Evolutionary conservation across 2,888 invertebrate genomes (phyloP).

Genomic region (Erannis defoliaria): DNA sequence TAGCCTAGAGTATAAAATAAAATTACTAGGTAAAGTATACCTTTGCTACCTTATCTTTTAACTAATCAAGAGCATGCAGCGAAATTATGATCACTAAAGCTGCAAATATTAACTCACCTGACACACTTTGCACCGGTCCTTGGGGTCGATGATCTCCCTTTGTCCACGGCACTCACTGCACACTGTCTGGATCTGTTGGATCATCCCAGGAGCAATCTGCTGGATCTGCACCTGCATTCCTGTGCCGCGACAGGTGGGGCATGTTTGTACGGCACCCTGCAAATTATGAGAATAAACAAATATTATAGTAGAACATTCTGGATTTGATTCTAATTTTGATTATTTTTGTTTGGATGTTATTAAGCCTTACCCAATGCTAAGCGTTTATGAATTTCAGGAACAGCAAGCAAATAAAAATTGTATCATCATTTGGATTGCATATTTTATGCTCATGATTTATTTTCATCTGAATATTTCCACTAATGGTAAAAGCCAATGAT

Average conservation of each 20-base stretch:
- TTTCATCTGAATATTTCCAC: too few relatives aligned
- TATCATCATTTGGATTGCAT: too few relatives aligned
- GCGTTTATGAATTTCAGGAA: too few relatives aligned
- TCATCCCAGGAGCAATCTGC: conserved; percentile 88
- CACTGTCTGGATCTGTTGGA: conserved; percentile 96
- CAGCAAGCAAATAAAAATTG: too few relatives aligned
- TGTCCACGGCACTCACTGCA: conserved; percentile 96
- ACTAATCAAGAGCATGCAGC: not conserved
- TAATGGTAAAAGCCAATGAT: too few relatives aligned
- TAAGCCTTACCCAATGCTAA: too few relatives aligned
- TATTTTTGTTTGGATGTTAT: too few relatives aligned
- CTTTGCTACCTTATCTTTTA: not conserved
- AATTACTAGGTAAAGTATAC: too few relatives aligned
- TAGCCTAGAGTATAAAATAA: too few relatives aligned
- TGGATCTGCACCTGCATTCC: conserved; percentile 92
- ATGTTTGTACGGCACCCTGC: conserved; percentile 93
- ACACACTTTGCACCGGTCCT: conserved; percentile 97
- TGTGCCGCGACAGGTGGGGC: conserved; percentile 94
- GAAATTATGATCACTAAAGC: not conserved
- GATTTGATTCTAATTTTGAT: too few relatives aligned
- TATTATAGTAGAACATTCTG: too few relatives aligned
- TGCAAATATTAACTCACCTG: conserved; percentile 68
- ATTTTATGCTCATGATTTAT: too few relatives aligned
- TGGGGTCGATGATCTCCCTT: conserved; percentile 94
- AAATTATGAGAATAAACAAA: not conserved